These are phyloP conservation scores for Eulithis testata DNA, from an alignment of 2,888 invertebrate genomes.

Conservation along the genomic window DNA sequence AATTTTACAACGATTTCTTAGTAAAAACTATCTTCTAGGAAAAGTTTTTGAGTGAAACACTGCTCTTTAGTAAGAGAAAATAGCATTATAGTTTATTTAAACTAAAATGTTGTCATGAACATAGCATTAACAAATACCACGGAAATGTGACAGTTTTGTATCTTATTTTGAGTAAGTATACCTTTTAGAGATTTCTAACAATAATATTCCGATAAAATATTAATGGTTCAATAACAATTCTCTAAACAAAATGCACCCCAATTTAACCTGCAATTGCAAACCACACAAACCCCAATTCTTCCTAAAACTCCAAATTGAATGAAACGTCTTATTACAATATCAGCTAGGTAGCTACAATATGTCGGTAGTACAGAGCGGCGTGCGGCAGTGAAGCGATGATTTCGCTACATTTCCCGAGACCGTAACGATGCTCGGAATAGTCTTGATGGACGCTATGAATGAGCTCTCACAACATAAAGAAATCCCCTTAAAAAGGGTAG, in stretches of 20 bases:
- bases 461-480: conserved; percentile 86
- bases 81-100: too few relatives aligned
- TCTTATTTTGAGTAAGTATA: too few relatives aligned
- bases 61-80: not conserved
- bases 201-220: too few relatives aligned
- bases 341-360: conserved; percentile 76
- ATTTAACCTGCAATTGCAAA: not conserved
- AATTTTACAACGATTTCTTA: conserved; percentile 17
- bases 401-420: conserved; percentile 86
- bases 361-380: conserved; percentile 63
- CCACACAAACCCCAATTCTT: conserved; percentile 19
- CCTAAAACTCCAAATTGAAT: conserved; percentile 67
- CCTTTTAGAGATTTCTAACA: too few relatives aligned
- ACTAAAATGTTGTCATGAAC: too few relatives aligned
- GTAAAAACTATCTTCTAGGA: not conserved
- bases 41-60: too few relatives aligned
- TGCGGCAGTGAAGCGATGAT: conserved; percentile 81
- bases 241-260: conserved; percentile 4
- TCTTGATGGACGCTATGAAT: conserved; percentile 87
- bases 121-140: too few relatives aligned
- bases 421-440: conserved; percentile 87
- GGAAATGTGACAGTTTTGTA: too few relatives aligned
- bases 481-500: conserved; percentile 85
- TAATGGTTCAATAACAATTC: too few relatives aligned
- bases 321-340: conserved; percentile 67